Base-by-base conservation (phyloP, 2,888 invertebrate species). In the Horisme vitalbata region DNA sequence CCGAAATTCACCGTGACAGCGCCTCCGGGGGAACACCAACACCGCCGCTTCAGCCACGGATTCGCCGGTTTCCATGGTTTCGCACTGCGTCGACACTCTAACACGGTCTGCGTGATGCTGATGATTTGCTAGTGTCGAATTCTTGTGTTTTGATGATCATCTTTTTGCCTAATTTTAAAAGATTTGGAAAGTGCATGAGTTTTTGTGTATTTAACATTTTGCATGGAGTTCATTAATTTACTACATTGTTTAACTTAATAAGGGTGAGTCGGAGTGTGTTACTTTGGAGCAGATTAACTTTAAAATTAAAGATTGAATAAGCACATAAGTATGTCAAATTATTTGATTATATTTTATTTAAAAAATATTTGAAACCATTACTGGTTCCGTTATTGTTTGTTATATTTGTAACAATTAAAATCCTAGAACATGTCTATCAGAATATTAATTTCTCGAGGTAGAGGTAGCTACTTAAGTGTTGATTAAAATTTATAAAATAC, bases 11-110 rank as follows among this genome's bases (percentile, higher is more conserved):
- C 91, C 67, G 75, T 92, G 79, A 83, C 91, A 57, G 82, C 91
- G 72, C 74, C 91, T 65, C 80, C 91, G 60, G 83, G 91, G 67
- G 83, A 91, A 75, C 72, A 90, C 68, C 91, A 91, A 73, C 73
- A 90, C 69, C 91, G 91, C 71, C 70, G 88, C 70, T 68, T 83
- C 80, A 81, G 91, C 83, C 81, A 83, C 78, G 81, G 90, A 68
- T 83, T 83, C 75, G 77, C 83, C 38, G 76, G 67, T 32, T 85
- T 90, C 73, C 92, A 93, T 80, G 93, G 93, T 69, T 92, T 94
- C 69, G 93, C 93, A 48, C 90, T 94, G 36, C 90, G 94, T 51
- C 91, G 94, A 61, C 93, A 94, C 83, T 83, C 91, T 75, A 91
- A 87, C 68, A 89, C 92, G 92, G 94, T 95, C 92, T 92, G 93